Evolutionary conservation across 2,797 vertebrate species (phyloP).

Genomic region (Clarias pachynema): DNA sequence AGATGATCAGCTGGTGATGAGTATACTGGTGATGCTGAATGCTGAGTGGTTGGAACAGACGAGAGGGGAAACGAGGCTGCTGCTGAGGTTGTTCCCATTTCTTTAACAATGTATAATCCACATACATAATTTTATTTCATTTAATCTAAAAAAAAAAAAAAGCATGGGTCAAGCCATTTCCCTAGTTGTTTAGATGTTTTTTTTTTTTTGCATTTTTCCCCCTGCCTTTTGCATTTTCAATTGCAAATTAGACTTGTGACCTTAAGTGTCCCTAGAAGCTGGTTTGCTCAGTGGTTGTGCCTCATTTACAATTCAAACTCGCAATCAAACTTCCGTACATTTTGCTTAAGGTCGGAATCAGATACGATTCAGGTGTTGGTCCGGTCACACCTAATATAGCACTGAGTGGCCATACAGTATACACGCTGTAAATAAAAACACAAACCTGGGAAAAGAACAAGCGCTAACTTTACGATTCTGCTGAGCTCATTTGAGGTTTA

Average conservation of each 20-base stretch:
- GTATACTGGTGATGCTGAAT: too few relatives aligned
- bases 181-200: neutral
- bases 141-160: too few relatives aligned
- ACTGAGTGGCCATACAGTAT: too few relatives aligned
- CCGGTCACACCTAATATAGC: neutral
- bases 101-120: too few relatives aligned
- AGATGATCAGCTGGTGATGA: too few relatives aligned
- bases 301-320: neutral
- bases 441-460: neutral
- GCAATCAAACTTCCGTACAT: neutral
- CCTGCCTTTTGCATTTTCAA: neutral
- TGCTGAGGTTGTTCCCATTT: too few relatives aligned
- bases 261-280: neutral
- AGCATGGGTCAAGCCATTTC: too few relatives aligned
- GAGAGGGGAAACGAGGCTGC: too few relatives aligned
- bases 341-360: neutral
- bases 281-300: neutral
- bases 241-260: neutral
- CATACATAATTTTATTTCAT: too few relatives aligned
- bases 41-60: too few relatives aligned
- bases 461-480: neutral
- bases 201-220: neutral
- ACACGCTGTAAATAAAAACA: neutral
- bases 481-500: neutral
- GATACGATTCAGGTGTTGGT: neutral